Evolutionary conservation across 2,797 vertebrate species (phyloP).

Genomic region (Mallotus villosus): DNA sequence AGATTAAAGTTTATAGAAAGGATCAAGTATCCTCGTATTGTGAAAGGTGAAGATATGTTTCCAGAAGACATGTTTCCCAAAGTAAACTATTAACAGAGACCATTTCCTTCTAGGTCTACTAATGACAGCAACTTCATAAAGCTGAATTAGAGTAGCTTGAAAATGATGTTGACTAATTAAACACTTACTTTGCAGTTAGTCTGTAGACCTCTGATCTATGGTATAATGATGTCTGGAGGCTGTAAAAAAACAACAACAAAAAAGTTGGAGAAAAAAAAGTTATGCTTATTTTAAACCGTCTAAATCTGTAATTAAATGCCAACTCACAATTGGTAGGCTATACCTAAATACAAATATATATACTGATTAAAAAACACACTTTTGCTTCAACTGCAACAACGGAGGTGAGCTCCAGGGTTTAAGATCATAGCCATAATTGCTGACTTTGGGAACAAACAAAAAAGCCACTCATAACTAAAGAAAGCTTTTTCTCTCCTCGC

Average conservation of each 20-base stretch:
- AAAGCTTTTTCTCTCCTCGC: no score
- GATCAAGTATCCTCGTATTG: no score
- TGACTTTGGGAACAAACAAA: no score
- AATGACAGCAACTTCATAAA: background rate
- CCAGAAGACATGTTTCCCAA: background rate
- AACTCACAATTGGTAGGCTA: no score
- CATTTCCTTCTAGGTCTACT: background rate
- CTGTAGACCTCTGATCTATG: constrained; percentile 54
- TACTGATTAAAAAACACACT: background rate
- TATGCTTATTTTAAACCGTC: background rate
- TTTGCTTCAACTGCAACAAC: background rate
- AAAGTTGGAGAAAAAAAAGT: background rate
- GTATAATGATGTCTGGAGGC: constrained; percentile 61
- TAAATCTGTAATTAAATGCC: background rate
- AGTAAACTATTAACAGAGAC: background rate
- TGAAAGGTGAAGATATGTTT: background rate
- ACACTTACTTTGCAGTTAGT: constrained; percentile 63
- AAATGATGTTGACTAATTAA: background rate
- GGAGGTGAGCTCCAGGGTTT: no score
- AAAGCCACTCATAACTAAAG: no score
- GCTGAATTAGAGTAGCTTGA: background rate
- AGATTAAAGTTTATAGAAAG: no score
- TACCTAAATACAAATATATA: background rate
- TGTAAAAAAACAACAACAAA: constrained; percentile 21
- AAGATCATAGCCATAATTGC: no score